Percentiles rank a stretch among this genome's conserved stretches.
Conservation (phyloP, 2,888 invertebrate genomes). For the Trachelus troglodyta region DNA sequence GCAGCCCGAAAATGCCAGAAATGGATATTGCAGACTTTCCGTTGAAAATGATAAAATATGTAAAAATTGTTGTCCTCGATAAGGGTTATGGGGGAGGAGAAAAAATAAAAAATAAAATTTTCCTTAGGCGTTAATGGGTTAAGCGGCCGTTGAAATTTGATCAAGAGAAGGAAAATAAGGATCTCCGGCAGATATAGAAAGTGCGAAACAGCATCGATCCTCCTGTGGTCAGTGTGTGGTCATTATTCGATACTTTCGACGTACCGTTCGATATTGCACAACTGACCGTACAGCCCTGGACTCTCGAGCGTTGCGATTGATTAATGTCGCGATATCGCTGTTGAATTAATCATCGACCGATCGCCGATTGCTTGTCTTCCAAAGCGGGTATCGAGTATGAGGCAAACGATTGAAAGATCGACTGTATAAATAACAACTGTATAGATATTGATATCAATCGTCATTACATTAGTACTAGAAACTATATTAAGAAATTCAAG, state of each 20-base stretch:
- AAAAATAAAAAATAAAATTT: no score
- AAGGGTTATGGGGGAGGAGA: no score
- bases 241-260: conserved; percentile 9
- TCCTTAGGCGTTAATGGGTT: no score
- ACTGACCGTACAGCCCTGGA: not conserved
- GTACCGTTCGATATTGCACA: conserved; percentile 1
- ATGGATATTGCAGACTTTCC: no score
- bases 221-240: not conserved
- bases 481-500: not conserved
- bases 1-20: no score
- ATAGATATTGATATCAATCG: not conserved
- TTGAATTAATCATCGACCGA: not conserved
- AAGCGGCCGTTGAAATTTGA: not conserved
- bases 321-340: not conserved
- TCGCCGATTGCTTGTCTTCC: not conserved
- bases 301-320: not conserved
- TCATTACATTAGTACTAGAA: not conserved
- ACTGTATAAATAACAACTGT: no score
- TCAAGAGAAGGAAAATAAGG: not conserved
- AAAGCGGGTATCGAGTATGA: not conserved
- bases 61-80: no score
- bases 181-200: not conserved
- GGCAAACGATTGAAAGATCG: no score
- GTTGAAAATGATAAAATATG: no score
- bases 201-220: not conserved